Percentiles rank a stretch among this genome's conserved stretches.
These are phyloP conservation scores for Cotesia chilonis DNA, from an alignment of 1,140 invertebrate genomes.

Conservation along the genomic window DNA sequence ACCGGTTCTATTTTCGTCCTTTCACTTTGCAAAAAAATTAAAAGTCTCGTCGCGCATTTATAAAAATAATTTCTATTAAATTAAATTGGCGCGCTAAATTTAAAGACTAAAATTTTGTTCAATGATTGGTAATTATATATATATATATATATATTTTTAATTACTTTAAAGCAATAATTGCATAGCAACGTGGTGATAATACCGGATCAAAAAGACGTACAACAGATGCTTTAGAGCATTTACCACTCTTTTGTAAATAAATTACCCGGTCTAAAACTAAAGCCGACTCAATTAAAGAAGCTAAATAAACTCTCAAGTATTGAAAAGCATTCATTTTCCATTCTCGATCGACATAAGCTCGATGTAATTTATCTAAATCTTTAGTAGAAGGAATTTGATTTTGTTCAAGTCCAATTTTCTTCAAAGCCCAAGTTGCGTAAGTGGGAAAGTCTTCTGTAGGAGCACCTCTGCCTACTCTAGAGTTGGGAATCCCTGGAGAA, in stretches of 20 bases:
- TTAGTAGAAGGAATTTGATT: conserved; percentile 63
- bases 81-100: too few relatives aligned
- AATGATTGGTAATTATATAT: neutral
- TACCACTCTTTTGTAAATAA: conserved; percentile 76
- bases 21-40: too few relatives aligned
- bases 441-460: conserved; percentile 65
- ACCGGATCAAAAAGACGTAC: conserved; percentile 80
- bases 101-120: neutral
- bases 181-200: conserved; percentile 80
- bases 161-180: conserved; percentile 70
- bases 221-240: conserved; percentile 71
- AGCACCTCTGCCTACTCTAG: conserved; percentile 64
- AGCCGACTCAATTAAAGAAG: conserved; percentile 84
- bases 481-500: conserved; percentile 61
- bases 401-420: conserved; percentile 62
- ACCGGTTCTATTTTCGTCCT: too few relatives aligned
- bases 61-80: too few relatives aligned
- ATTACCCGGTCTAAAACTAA: conserved; percentile 86
- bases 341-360: conserved; percentile 63
- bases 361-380: conserved; percentile 64
- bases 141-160: neutral
- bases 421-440: conserved; percentile 75
- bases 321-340: conserved; percentile 82
- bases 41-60: too few relatives aligned
- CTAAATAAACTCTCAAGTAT: conserved; percentile 80